Conservation (phyloP, 2,797 vertebrate genomes). For the Oryzias dopingdopingensis region DNA sequence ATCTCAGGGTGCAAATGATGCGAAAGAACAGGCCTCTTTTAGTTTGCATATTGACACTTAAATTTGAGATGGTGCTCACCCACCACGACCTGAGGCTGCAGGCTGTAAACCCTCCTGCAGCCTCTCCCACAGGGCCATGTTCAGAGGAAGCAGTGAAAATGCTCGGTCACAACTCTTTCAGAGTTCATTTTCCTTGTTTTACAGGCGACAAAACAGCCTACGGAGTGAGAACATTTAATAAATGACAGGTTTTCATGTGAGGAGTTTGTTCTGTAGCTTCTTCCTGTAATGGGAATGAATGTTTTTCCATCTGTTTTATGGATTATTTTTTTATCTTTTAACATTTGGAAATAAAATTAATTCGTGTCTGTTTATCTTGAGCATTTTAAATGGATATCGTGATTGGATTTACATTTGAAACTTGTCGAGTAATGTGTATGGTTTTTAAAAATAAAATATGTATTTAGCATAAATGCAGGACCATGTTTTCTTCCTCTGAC, state of each 20-base stretch:
- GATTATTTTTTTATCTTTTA: slow-evolving; percentile 83
- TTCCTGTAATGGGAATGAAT: slow-evolving; percentile 84
- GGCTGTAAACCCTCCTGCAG: slow-evolving; percentile 51
- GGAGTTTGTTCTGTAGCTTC: slow-evolving; percentile 81
- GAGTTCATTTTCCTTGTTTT: slow-evolving; percentile 68
- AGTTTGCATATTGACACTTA: slow-evolving; percentile 59
- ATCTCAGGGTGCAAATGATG: slow-evolving; percentile 83
- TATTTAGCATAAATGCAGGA: slow-evolving; percentile 82
- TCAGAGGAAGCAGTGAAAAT: slow-evolving; percentile 34
- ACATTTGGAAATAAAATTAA: slow-evolving; percentile 84
- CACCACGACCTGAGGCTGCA: slow-evolving; percentile 55
- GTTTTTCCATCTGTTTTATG: slow-evolving; percentile 86
- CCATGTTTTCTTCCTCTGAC: slow-evolving; percentile 44
- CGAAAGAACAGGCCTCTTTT: slow-evolving; percentile 72
- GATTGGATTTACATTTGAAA: slow-evolving; percentile 88
- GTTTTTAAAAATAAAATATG: slow-evolving; percentile 88
- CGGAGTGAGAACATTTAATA: slow-evolving; percentile 57
- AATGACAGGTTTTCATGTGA: slow-evolving; percentile 65
- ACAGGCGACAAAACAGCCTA: slow-evolving; percentile 65
- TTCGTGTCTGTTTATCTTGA: slow-evolving; percentile 87
- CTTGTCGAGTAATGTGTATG: slow-evolving; percentile 87
- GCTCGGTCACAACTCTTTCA: slow-evolving; percentile 49
- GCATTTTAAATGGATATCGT: slow-evolving; percentile 87
- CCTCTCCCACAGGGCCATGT: slow-evolving; percentile 30
- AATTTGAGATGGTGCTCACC: slow-evolving; percentile 59